Conservation (phyloP, 1,140 invertebrate species). For the Venturia canescens region DNA sequence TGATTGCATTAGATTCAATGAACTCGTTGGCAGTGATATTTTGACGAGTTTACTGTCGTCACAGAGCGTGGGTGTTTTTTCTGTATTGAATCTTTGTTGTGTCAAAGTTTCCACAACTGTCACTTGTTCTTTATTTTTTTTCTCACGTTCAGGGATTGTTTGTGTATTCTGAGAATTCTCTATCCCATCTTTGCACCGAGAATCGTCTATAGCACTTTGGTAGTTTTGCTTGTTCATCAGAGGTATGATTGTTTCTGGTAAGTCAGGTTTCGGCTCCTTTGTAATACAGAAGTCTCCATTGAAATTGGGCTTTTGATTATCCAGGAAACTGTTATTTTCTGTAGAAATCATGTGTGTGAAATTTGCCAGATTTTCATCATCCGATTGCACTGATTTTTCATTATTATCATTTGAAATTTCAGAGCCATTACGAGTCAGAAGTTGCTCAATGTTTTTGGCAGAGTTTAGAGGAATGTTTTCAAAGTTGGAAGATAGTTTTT, state of each 20-base stretch:
- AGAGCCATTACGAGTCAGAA: not conserved
- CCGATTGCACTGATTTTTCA: not conserved
- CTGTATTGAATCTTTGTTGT: not conserved
- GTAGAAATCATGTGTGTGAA: not conserved
- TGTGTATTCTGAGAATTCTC: conserved; percentile 16
- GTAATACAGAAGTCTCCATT: not conserved
- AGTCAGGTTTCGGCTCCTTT: not conserved
- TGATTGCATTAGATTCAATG: conserved; percentile 70
- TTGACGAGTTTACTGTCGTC: conserved; percentile 70
- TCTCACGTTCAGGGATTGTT: not conserved
- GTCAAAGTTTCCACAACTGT: not conserved
- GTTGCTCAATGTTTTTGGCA: not conserved
- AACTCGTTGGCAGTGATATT: conserved; percentile 68
- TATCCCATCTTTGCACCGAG: conserved; percentile 24
- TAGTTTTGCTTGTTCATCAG: not conserved
- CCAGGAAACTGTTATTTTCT: not conserved
- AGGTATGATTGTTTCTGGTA: not conserved
- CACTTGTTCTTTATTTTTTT: not conserved
- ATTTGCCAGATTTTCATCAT: not conserved
- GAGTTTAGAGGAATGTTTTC: not conserved
- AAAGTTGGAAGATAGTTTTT: conserved; percentile 8
- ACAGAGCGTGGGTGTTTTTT: conserved; percentile 55
- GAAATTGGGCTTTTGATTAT: not conserved
- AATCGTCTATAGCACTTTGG: not conserved
- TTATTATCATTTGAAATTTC: not conserved